Percentiles rank a stretch among this genome's conserved stretches.
Evolutionary conservation across 1,140 invertebrate genomes (phyloP).

Genomic region (Lysiphlebus fabarum): DNA sequence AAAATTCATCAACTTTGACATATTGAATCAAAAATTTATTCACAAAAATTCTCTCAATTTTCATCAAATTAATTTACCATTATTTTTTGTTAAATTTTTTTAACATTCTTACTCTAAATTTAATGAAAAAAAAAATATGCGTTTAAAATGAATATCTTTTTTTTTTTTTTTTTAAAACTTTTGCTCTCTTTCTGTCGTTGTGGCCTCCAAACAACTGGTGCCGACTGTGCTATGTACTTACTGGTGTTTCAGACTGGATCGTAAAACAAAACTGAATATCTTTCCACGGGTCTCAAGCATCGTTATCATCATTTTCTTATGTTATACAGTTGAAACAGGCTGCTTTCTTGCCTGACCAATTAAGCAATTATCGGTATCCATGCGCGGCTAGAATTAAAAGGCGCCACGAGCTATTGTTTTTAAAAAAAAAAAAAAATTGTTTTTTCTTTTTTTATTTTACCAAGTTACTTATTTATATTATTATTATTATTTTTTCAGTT

Average conservation of each 20-base stretch:
- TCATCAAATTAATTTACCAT: no score
- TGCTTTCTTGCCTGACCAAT: slow-evolving; percentile 43
- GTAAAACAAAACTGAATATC: slow-evolving; percentile 47
- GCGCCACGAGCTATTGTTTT: slow-evolving; percentile 17
- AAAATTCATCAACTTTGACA: no score
- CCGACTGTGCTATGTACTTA: slow-evolving; percentile 34
- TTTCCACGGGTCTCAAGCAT: slow-evolving; percentile 22
- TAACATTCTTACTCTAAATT: no score
- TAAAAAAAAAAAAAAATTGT: slow-evolving; percentile 11
- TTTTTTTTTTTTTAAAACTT: slow-evolving; percentile 5
- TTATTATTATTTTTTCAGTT: slow-evolving; percentile 17
- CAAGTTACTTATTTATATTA: background rate
- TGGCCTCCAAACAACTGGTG: slow-evolving; percentile 24
- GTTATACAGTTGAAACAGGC: slow-evolving; percentile 11
- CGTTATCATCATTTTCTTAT: no score
- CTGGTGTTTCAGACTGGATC: slow-evolving; percentile 37
- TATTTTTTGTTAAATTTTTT: no score
- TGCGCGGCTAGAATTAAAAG: slow-evolving; percentile 28
- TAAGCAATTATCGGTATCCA: slow-evolving; percentile 50
- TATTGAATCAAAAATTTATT: no score
- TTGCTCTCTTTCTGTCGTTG: slow-evolving; percentile 24
- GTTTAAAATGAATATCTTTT: slow-evolving; percentile 9
- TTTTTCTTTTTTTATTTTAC: slow-evolving; percentile 17
- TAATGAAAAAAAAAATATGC: no score
- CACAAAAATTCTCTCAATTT: no score